phyloP scores from a whole-genome alignment of 2,888 invertebrate genomes.

The Allacma fusca region DNA sequence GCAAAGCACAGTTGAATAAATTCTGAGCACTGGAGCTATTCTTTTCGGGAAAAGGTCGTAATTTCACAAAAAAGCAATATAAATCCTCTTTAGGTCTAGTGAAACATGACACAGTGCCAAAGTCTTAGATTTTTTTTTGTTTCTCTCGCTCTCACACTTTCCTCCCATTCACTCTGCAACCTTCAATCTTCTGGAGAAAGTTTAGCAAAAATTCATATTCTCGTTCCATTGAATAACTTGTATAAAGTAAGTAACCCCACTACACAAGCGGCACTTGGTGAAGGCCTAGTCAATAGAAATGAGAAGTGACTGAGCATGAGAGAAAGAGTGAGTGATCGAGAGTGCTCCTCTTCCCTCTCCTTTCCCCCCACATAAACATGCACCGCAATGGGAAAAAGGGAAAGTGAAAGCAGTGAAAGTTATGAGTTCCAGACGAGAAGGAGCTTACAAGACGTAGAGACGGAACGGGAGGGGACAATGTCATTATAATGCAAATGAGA shows the following conservation, averaged over 20 bases:
- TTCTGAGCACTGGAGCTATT: background rate
- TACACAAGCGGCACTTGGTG: background rate
- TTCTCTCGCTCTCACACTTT: background rate
- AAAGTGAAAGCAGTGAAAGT: conserved; percentile 19
- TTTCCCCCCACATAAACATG: background rate
- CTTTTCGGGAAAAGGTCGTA: conserved; percentile 3
- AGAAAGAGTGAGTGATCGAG: background rate
- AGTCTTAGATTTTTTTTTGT: background rate
- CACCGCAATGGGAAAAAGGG: background rate
- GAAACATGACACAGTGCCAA: conserved; percentile 35
- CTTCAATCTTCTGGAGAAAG: conserved; percentile 5
- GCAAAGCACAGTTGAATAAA: background rate
- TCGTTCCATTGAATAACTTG: background rate
- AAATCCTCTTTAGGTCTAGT: conserved; percentile 30
- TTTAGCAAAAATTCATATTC: conserved; percentile 10
- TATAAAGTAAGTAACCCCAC: background rate
- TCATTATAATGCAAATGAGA: conserved; percentile 42
- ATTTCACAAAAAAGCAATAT: conserved; percentile 38
- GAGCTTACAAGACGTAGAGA: background rate
- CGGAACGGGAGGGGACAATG: background rate
- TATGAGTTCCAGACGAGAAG: background rate
- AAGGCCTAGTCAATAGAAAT: background rate
- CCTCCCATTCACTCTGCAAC: background rate
- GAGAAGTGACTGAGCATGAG: background rate
- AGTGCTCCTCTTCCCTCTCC: background rate